Evolutionary conservation across 2,888 invertebrate species (phyloP), one percentile per base, ranked within the genome.

Genomic region (Andrena praecox): DNA sequence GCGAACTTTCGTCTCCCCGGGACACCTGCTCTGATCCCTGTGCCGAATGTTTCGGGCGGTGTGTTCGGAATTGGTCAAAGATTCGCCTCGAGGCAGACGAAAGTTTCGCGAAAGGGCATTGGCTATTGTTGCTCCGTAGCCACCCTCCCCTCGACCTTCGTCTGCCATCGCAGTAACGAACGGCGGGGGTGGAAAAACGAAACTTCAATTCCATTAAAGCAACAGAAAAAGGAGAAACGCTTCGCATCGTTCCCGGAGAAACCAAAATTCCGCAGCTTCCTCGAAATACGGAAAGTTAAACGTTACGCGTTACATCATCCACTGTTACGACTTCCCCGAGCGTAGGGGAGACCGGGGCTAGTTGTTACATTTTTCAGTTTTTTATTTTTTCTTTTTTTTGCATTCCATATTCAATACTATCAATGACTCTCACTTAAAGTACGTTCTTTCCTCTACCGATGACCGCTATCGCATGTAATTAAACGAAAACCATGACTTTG

Each of bases 161-260:
- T 20, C 27, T 48, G 31, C 48, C 12, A 24, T 12, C 56, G 24
- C 48, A 67, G 54, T 31, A 20, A 12, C 64, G 42, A 31, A 24
- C 16, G 24, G 35, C 33, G 35, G 16, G 16, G 20, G 10, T 42
- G 6, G 42, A 29, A 48, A 35, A 59, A 29, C 56, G 20, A 50
- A 68, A 72, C 42, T 63, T 74, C 68, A 52, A 63, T 68, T 78
- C 31, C 16, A 62, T 27, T 56, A 27, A 56, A 54, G 10, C 42
- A 33, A 42, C 1, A 52, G 10, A 42, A 10, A 54, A 24, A 42
- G 10, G 16, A 10, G 1, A 24, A 8, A 3, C 2, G 12, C 20
- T 29, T 31, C 16, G 1, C 31, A 6, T 7, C 6, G 16, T 59
- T 6, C 10, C 27, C 7, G 12, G 16, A 24, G 35, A 63, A 63